phyloP scores from a whole-genome alignment of 1,140 invertebrate genomes.

The Pachypsylla venusta region DNA sequence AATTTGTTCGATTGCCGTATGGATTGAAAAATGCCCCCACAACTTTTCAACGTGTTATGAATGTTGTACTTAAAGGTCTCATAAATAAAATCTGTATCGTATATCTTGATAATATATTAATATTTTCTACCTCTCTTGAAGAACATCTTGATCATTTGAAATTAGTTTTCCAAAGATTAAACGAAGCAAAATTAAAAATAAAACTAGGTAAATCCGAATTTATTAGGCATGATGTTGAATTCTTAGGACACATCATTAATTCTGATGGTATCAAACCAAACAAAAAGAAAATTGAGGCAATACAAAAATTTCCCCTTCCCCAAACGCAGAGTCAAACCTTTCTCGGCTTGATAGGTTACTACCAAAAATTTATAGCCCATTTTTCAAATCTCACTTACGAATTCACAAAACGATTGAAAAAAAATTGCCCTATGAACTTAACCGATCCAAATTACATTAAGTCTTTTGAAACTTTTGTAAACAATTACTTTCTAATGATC shows the following conservation, averaged over 20 bases:
- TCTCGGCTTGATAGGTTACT: constrained; percentile 28
- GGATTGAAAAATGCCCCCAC: constrained; percentile 21
- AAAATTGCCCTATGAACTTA: constrained; percentile 8
- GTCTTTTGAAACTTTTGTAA: constrained; percentile 23
- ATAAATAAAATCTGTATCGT: constrained; percentile 18
- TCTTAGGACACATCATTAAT: constrained; percentile 29
- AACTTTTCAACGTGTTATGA: constrained; percentile 17
- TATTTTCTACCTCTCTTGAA: constrained; percentile 26
- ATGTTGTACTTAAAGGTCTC: constrained; percentile 22
- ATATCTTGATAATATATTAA: constrained; percentile 30
- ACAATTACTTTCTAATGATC: not conserved
- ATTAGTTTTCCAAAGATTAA: constrained; percentile 9
- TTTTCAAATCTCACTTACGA: constrained; percentile 24
- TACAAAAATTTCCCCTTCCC: constrained; percentile 27
- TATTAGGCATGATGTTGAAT: constrained; percentile 27
- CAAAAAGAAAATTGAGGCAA: constrained; percentile 27
- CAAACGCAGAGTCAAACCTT: constrained; percentile 25
- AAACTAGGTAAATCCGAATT: constrained; percentile 26
- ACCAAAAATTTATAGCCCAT: constrained; percentile 27
- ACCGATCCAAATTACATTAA: constrained; percentile 12
- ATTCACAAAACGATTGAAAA: constrained; percentile 20
- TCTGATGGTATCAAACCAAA: constrained; percentile 27
- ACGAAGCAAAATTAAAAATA: constrained; percentile 14
- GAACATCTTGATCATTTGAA: constrained; percentile 16
- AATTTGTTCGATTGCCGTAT: constrained; percentile 21